These are phyloP conservation scores for Serilophus lunatus DNA, from an alignment of 2,113 vertebrate species.

Conservation along the genomic window DNA sequence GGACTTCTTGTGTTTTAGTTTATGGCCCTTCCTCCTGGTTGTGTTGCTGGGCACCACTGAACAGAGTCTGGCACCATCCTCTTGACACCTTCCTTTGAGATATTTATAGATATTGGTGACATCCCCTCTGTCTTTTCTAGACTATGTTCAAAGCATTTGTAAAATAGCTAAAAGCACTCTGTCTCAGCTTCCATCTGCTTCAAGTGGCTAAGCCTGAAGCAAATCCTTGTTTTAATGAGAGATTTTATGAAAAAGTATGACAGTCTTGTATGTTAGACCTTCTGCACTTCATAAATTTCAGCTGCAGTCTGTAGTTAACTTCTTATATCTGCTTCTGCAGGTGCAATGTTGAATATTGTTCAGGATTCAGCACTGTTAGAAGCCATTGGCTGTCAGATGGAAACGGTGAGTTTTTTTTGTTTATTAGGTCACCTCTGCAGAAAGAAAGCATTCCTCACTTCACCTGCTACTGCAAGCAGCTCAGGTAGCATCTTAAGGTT, in stretches of 20 bases:
- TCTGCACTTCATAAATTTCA: not conserved
- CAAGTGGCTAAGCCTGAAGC: not conserved
- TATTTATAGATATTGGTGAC: not conserved
- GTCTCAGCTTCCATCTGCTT: not conserved
- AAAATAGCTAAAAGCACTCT: not conserved
- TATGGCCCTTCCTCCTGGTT: not conserved
- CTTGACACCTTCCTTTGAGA: not conserved
- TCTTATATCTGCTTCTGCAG: conserved; percentile 66
- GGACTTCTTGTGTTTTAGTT: not conserved
- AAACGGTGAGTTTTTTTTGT: conserved; percentile 78
- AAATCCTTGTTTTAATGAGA: not conserved
- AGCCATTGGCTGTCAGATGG: conserved; percentile 91
- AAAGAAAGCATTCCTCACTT: not conserved
- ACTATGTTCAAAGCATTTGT: not conserved
- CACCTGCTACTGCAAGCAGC: not conserved
- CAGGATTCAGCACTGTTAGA: conserved; percentile 94
- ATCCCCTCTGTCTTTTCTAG: not conserved
- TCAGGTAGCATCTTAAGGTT: not conserved
- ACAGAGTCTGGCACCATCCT: not conserved
- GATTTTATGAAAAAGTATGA: not conserved
- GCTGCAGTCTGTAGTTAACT: not conserved
- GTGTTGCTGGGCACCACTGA: not conserved
- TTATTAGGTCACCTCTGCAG: not conserved
- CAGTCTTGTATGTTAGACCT: not conserved
- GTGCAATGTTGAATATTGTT: conserved; percentile 96